Percentiles rank a stretch among this genome's conserved stretches.
phyloP scores from a whole-genome alignment of 1,140 invertebrate genomes.

The Tetragnatha versicolor region DNA sequence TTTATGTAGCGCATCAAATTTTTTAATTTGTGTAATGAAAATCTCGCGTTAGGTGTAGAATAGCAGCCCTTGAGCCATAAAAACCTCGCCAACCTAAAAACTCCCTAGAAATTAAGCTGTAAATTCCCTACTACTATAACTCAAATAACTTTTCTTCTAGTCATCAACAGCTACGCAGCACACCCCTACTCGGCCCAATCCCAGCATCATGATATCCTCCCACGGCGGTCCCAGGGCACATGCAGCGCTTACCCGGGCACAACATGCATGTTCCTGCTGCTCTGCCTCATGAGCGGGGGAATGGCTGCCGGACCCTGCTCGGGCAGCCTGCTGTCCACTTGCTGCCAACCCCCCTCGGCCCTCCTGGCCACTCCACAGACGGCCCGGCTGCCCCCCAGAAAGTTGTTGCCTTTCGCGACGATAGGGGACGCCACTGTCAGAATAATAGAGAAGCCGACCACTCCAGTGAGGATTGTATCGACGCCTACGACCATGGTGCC shows the following conservation, averaged over 20 bases:
- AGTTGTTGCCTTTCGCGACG: too few relatives aligned
- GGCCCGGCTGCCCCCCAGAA: not conserved
- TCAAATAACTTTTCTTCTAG: constrained; percentile 1
- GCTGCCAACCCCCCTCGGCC: not conserved
- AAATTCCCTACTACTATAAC: not conserved
- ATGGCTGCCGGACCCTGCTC: constrained; percentile 31
- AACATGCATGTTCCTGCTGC: constrained; percentile 44
- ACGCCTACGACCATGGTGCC: not conserved
- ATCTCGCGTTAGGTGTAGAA: too few relatives aligned
- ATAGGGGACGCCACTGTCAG: too few relatives aligned
- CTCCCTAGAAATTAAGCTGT: too few relatives aligned
- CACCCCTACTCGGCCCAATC: not conserved
- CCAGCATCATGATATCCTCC: not conserved
- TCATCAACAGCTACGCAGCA: not conserved
- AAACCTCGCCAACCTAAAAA: too few relatives aligned
- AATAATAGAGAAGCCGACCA: too few relatives aligned
- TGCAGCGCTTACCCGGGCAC: constrained; percentile 26
- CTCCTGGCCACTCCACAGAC: not conserved
- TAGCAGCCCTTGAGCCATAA: too few relatives aligned
- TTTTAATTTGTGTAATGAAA: too few relatives aligned
- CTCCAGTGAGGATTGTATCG: not conserved
- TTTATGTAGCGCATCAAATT: too few relatives aligned
- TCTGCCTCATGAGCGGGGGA: constrained; percentile 48
- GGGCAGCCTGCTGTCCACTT: constrained; percentile 7
- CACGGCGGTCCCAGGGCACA: not conserved